These are phyloP conservation scores for Gila robusta DNA, from an alignment of 2,797 vertebrate species.

Conservation along the genomic window DNA sequence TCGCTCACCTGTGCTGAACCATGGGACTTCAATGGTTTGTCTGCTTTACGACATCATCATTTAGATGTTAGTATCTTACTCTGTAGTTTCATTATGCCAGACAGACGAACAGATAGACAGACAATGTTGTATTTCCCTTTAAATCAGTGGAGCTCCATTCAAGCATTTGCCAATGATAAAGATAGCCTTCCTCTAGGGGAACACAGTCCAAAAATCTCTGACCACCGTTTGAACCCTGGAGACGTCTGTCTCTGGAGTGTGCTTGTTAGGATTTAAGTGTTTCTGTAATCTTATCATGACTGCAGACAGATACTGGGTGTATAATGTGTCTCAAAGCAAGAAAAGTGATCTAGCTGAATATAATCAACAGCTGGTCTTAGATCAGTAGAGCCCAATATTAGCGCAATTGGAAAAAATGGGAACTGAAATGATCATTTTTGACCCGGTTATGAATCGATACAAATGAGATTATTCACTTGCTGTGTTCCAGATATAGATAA, in stretches of 20 bases:
- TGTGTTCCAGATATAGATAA: background rate
- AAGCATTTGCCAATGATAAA: constrained; percentile 24
- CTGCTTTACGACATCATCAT: constrained; percentile 1
- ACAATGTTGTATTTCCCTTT: constrained; percentile 23
- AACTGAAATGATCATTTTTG: background rate
- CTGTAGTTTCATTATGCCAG: constrained; percentile 6
- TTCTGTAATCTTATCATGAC: constrained; percentile 43
- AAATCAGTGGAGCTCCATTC: background rate
- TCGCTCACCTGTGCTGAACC: constrained; percentile 16
- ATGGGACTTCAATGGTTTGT: background rate
- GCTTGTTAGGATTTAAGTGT: constrained; percentile 37
- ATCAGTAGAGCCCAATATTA: constrained; percentile 25
- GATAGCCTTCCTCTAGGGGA: constrained; percentile 46
- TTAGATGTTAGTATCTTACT: constrained; percentile 35
- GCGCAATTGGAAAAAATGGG: background rate
- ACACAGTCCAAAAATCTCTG: constrained; percentile 13
- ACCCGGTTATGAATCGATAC: background rate
- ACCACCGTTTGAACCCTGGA: constrained; percentile 38
- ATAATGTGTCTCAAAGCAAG: constrained; percentile 29
- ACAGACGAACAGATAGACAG: constrained; percentile 34
- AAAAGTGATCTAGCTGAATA: constrained; percentile 3
- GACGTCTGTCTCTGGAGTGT: constrained; percentile 37
- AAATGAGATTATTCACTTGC: background rate
- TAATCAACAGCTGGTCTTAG: constrained; percentile 14
- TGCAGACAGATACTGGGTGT: constrained; percentile 30